A percentile compares a stretch with the other conserved stretches of the same genome.
Evolutionary conservation across 2,113 vertebrate genomes (phyloP).

Genomic region (Steatornis caripensis): DNA sequence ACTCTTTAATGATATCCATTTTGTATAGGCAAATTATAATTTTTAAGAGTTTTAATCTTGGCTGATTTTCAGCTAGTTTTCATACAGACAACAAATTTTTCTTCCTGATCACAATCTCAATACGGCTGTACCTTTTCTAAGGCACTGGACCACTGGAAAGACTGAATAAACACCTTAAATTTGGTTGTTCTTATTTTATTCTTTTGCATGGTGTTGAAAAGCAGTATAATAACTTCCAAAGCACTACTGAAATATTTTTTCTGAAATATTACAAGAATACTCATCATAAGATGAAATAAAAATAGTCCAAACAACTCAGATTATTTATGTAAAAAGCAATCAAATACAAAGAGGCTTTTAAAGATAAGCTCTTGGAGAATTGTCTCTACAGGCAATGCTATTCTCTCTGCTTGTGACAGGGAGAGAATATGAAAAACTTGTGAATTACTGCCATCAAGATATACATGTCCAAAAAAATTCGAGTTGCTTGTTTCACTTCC

Average conservation of each 20-base stretch:
- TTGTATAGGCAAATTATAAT: background rate
- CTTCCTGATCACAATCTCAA: background rate
- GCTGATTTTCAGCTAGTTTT: background rate
- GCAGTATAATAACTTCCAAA: background rate
- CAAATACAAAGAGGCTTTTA: background rate
- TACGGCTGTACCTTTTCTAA: background rate
- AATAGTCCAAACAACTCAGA: background rate
- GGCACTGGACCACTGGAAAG: background rate
- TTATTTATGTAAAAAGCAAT: background rate
- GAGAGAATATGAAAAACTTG: background rate
- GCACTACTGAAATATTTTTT: background rate
- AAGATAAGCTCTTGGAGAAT: background rate
- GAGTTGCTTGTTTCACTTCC: background rate
- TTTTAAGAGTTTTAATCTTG: background rate
- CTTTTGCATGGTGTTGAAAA: background rate
- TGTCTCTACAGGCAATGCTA: fast-evolving
- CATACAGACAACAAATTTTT: background rate
- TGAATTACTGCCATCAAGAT: background rate
- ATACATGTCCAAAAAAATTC: background rate
- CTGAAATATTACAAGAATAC: background rate
- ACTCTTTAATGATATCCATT: background rate
- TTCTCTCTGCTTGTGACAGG: background rate
- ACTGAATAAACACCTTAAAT: background rate
- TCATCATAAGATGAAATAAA: background rate
- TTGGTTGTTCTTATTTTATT: background rate